Base-by-base conservation (phyloP, 1,140 invertebrate species). In the Drosophila jambulina region DNA sequence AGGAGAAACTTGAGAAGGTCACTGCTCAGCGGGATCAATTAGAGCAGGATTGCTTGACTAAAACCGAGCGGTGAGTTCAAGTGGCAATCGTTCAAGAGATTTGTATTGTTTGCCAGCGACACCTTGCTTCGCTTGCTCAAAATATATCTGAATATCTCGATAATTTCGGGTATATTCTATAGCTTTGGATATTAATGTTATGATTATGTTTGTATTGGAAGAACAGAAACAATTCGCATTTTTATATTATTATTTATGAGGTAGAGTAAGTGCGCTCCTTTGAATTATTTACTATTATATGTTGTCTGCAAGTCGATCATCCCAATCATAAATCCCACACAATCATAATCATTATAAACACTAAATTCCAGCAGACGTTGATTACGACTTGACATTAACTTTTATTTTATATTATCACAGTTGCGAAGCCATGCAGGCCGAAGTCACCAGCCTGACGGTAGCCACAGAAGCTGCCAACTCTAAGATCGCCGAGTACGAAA, bases 51-150 rank as follows among this genome's bases (percentile, higher is more conserved):
- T 58, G 51, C 7, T 23, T 59, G 4, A 34, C 34, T 27, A 51
- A 70, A 25, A 42, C 67, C 38, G 59, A 87, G 62, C 78, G 82
- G 91, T 91, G 68, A 91, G 91, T 91, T 38, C 25, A 25, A 51
- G 13, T 13, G 27, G 53, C 23, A 23, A 23, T 45, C 12, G 12
- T 15, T 38, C 36, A 38, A 38, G 13, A 0, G 2, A 36, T 36
- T 36, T 36, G 13, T 36, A 34, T 34, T 38, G 15, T 7, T 38
- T 17, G 8, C 17, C 17, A 34, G 32, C 12, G 4, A 34, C 4
- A 13, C 4, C 32, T 34, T 34, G 32, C 10, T 12, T 34, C 4
- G 32, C 4, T 34, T 32, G 9, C 2, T 10, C 10, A 32, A 32
- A 32, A n/a, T n/a, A n/a, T n/a, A n/a, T n/a, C n/a, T n/a, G n/a